Conservation (phyloP, 1,140 invertebrate species). For the Galleria mellonella region DNA sequence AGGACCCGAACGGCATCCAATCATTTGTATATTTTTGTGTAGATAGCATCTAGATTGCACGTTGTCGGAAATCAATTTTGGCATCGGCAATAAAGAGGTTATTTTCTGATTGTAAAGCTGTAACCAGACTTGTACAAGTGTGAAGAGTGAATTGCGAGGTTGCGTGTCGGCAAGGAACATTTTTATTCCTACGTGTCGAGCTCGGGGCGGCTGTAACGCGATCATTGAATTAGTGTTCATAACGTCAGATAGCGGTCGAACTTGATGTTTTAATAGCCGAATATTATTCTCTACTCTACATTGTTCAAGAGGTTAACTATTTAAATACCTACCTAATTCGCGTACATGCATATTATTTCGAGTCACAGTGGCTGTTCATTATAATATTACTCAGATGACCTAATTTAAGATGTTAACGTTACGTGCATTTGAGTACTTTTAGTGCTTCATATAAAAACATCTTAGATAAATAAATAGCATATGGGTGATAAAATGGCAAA, state of each 20-base stretch:
- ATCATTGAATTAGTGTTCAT: slow-evolving; percentile 59
- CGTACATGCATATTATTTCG: too few relatives aligned
- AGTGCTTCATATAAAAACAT: too few relatives aligned
- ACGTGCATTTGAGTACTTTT: too few relatives aligned
- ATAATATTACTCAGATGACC: not conserved
- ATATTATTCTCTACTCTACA: slow-evolving; percentile 4
- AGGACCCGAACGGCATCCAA: slow-evolving; percentile 9
- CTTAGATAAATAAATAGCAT: slow-evolving; percentile 23
- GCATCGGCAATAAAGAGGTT: slow-evolving; percentile 12
- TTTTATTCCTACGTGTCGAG: not conserved
- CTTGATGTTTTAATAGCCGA: slow-evolving; percentile 19
- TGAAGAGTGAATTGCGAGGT: slow-evolving; percentile 44
- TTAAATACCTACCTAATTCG: too few relatives aligned
- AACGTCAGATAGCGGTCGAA: slow-evolving; percentile 25
- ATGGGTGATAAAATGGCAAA: slow-evolving; percentile 47
- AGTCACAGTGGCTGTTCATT: slow-evolving; percentile 14
- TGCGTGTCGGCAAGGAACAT: slow-evolving; percentile 28
- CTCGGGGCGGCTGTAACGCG: slow-evolving; percentile 29
- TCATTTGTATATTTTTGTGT: slow-evolving; percentile 19
- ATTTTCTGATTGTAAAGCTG: slow-evolving; percentile 9
- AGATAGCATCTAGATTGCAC: slow-evolving; percentile 19
- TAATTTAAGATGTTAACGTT: too few relatives aligned
- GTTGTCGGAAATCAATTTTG: slow-evolving; percentile 20
- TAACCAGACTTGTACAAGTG: slow-evolving; percentile 15
- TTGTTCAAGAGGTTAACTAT: slow-evolving; percentile 4